Evolutionary conservation across 2,797 vertebrate species (phyloP).

Genomic region (Ceryle rudis): DNA sequence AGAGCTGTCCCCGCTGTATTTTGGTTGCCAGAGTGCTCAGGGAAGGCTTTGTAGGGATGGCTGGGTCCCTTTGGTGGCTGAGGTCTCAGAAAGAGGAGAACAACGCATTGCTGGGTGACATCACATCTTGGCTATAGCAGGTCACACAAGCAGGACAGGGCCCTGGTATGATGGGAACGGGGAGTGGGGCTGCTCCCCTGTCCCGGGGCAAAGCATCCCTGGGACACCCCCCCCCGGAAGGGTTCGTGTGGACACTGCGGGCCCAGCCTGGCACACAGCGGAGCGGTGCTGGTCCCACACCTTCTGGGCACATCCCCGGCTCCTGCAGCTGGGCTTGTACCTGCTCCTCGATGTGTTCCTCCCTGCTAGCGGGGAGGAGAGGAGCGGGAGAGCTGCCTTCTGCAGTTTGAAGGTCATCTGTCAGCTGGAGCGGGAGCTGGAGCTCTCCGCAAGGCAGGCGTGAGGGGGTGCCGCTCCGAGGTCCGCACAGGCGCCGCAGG

Average conservation of each 20-base stretch:
- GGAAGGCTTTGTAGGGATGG: not conserved
- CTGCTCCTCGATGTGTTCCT: not conserved
- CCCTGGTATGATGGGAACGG: not conserved
- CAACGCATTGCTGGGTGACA: not conserved
- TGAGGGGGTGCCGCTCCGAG: not conserved
- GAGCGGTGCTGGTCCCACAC: accelerated
- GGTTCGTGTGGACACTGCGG: accelerated
- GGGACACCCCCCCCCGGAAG: not conserved
- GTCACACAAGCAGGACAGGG: accelerated
- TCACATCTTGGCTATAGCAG: accelerated
- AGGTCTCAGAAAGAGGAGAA: not conserved
- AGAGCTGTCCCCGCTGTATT: not conserved
- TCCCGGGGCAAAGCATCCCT: not conserved
- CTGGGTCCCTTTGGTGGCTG: not conserved
- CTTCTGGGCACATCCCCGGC: not conserved
- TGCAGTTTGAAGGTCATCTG: conserved; percentile 25
- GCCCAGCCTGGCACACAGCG: not conserved
- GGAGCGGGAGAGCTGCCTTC: not conserved
- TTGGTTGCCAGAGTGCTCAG: not conserved
- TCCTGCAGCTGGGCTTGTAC: not conserved
- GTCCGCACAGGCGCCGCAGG: not conserved
- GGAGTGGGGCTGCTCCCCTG: not conserved
- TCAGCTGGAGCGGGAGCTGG: not conserved
- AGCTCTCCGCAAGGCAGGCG: not conserved
- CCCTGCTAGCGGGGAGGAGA: accelerated